phyloP scores from a whole-genome alignment of 2,888 invertebrate genomes.

The Clivina fossor region DNA sequence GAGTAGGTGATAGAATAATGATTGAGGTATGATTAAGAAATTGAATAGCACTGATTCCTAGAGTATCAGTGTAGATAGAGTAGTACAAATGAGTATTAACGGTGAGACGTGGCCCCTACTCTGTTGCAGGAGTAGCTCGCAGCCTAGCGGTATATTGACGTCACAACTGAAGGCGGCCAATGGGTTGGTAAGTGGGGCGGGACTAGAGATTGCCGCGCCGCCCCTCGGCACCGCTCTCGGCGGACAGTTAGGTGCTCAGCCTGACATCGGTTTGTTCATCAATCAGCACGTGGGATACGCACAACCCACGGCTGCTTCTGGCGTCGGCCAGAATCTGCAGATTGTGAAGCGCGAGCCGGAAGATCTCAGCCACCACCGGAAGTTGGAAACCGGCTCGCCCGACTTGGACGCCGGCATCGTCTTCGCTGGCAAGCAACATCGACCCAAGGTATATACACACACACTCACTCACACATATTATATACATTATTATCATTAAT shows the following conservation, averaged over 20 bases:
- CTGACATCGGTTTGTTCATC: slow-evolving; percentile 58
- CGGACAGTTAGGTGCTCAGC: slow-evolving; percentile 62
- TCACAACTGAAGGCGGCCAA: slow-evolving; percentile 70
- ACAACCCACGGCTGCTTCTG: slow-evolving; percentile 54
- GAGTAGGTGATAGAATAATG: no score
- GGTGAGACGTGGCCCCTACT: slow-evolving; percentile 31
- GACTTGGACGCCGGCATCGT: slow-evolving; percentile 58
- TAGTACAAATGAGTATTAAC: slow-evolving; percentile 16
- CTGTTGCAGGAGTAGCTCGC: slow-evolving; percentile 54
- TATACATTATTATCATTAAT: no score
- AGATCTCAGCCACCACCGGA: slow-evolving; percentile 74
- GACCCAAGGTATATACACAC: slow-evolving; percentile 61
- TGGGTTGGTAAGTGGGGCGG: slow-evolving; percentile 71
- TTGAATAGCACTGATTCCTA: no score
- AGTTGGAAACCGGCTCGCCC: slow-evolving; percentile 63
- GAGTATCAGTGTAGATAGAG: no score
- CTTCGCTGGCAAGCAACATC: slow-evolving; percentile 56
- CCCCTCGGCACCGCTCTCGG: slow-evolving; percentile 53
- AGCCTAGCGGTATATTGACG: slow-evolving; percentile 60
- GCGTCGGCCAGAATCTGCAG: slow-evolving; percentile 61
- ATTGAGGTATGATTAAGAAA: no score
- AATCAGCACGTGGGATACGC: slow-evolving; percentile 65
- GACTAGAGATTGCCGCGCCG: slow-evolving; percentile 56
- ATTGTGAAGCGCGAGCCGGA: slow-evolving; percentile 81
- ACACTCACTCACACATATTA: background rate